Conservation (phyloP, 2,113 vertebrate species). For the Centropristis striata region DNA sequence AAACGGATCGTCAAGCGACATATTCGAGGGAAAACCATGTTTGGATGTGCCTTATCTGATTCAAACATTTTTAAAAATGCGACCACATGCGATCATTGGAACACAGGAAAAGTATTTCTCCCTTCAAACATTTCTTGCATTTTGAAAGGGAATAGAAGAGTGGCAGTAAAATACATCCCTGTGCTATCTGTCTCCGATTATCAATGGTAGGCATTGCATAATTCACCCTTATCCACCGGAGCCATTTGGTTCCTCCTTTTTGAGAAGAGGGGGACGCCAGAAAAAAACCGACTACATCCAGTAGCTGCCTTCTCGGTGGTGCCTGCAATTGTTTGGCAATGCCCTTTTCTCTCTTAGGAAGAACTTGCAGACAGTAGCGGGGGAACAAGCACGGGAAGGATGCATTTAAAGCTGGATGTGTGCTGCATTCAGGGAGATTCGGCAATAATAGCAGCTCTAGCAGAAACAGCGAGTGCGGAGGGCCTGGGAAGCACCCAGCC, state of each 20-base stretch:
- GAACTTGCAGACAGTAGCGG: conserved; percentile 79
- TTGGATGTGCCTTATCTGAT: conserved; percentile 74
- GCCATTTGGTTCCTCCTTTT: conserved; percentile 77
- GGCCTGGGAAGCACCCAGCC: conserved; percentile 84
- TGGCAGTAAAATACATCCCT: conserved; percentile 59
- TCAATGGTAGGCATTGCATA: conserved; percentile 83
- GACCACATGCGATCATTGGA: conserved; percentile 64
- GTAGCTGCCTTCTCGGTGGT: conserved; percentile 68
- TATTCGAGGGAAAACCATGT: conserved; percentile 75
- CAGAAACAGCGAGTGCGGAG: conserved; percentile 73
- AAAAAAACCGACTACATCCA: conserved; percentile 66
- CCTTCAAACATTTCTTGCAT: conserved; percentile 70
- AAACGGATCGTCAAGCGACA: conserved; percentile 65
- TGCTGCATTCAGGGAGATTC: conserved; percentile 85
- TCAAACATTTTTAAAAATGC: conserved; percentile 52
- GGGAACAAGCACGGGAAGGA: conserved; percentile 72
- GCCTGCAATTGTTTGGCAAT: conserved; percentile 79
- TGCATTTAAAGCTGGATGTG: conserved; percentile 82
- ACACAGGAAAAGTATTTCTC: conserved; percentile 70
- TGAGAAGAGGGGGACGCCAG: conserved; percentile 72
- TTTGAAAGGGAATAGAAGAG: conserved; percentile 77
- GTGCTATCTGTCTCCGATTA: conserved; percentile 66
- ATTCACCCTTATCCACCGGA: conserved; percentile 78
- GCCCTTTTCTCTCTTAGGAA: conserved; percentile 78
- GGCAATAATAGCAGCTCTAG: conserved; percentile 71